Conservation (phyloP, 2,797 vertebrate genomes). For the Cirrhinus molitorella region DNA sequence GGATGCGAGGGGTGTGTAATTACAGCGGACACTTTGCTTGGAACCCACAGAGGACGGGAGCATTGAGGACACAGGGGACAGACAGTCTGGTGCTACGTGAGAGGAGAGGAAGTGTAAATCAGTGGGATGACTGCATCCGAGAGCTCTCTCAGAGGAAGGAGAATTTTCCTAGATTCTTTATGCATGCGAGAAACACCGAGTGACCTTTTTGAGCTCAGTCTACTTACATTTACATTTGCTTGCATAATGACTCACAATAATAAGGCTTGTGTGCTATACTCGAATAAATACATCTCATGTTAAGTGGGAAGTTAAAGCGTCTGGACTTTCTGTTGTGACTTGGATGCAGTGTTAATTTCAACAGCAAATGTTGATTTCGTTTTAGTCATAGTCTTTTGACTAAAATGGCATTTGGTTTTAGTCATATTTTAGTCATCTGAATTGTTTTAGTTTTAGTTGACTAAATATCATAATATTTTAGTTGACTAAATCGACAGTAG, state of each 20-base stretch:
- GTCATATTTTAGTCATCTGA: too few relatives aligned
- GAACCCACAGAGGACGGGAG: conserved; percentile 8
- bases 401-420: too few relatives aligned
- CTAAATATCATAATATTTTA: too few relatives aligned
- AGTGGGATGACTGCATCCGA: not conserved
- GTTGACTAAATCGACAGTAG: too few relatives aligned
- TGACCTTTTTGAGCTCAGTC: not conserved
- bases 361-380: too few relatives aligned
- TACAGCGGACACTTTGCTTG: not conserved
- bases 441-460: too few relatives aligned
- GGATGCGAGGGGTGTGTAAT: conserved; percentile 25
- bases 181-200: not conserved
- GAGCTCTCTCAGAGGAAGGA: not conserved
- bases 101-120: conserved; percentile 11
- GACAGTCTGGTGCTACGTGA: conserved; percentile 11
- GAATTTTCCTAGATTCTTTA: not conserved
- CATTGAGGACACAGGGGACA: not conserved
- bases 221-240: not conserved
- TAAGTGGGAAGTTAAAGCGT: not conserved
- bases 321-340: not conserved
- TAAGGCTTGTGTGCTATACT: not conserved
- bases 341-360: too few relatives aligned
- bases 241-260: conserved; percentile 21
- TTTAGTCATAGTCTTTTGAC: too few relatives aligned
- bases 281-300: conserved; percentile 9